Percentiles rank a stretch among this genome's conserved stretches.
Evolutionary conservation across 2,888 invertebrate genomes (phyloP).

Genomic region (Sesamia inferens): DNA sequence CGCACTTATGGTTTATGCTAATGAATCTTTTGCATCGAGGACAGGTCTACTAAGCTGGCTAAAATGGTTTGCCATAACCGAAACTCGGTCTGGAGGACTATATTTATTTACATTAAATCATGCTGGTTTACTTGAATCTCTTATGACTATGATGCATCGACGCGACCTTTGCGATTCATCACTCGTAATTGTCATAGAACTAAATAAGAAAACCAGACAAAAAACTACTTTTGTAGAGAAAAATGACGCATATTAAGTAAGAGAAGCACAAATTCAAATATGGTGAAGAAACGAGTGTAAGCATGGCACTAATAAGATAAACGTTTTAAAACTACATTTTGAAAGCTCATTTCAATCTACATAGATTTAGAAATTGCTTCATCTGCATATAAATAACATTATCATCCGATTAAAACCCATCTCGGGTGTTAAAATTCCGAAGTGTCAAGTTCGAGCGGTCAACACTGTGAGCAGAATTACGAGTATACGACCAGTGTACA

Average conservation of each 20-base stretch:
- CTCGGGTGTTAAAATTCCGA: slow-evolving; percentile 76
- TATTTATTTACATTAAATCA: neutral
- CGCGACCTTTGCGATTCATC: neutral
- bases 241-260: neutral
- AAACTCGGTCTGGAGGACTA: no score
- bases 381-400: slow-evolving; percentile 52
- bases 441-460: slow-evolving; percentile 74
- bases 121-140: no score
- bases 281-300: no score
- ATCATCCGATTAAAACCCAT: slow-evolving; percentile 65
- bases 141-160: no score
- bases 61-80: no score
- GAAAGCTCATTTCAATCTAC: slow-evolving; percentile 24
- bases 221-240: no score
- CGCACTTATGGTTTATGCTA: no score
- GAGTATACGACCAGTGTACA: slow-evolving; percentile 32
- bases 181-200: neutral
- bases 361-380: slow-evolving; percentile 48
- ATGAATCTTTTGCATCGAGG: no score
- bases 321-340: slow-evolving; percentile 1
- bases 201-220: no score
- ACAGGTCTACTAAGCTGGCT: no score
- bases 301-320: neutral
- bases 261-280: neutral
- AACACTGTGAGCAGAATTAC: slow-evolving; percentile 60